These are phyloP conservation scores for Hipparchia sbordonii DNA, from an alignment of 2,888 invertebrate species.

Conservation along the genomic window DNA sequence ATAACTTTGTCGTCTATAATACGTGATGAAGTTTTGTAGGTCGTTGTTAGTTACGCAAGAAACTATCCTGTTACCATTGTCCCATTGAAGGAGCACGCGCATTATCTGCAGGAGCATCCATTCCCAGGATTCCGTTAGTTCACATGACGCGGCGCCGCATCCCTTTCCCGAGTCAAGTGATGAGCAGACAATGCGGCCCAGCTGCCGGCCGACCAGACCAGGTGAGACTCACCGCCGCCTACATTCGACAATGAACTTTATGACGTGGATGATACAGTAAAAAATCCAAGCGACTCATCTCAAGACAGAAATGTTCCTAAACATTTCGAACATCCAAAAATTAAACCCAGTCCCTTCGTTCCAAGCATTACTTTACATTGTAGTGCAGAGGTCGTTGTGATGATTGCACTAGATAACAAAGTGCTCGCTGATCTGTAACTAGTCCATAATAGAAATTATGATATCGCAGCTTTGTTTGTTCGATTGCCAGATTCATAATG, in stretches of 20 bases:
- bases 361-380: slow-evolving; percentile 53
- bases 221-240: slow-evolving; percentile 57
- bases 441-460: slow-evolving; percentile 66
- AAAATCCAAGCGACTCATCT: slow-evolving; percentile 30
- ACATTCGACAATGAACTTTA: slow-evolving; percentile 49
- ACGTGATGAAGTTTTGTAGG: slow-evolving; percentile 5
- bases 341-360: slow-evolving; percentile 51
- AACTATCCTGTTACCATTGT: slow-evolving; percentile 68
- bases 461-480: slow-evolving; percentile 41
- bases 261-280: slow-evolving; percentile 14
- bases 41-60: slow-evolving; percentile 13
- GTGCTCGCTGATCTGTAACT: slow-evolving; percentile 74
- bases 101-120: slow-evolving; percentile 63
- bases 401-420: slow-evolving; percentile 72
- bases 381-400: slow-evolving; percentile 48
- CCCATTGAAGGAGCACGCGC: slow-evolving; percentile 42
- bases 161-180: slow-evolving; percentile 81
- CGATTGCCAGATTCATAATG: not conserved
- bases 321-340: slow-evolving; percentile 49
- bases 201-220: slow-evolving; percentile 62
- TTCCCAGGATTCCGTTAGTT: slow-evolving; percentile 74
- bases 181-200: slow-evolving; percentile 68
- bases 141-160: slow-evolving; percentile 67
- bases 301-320: slow-evolving; percentile 49
- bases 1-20: not conserved